Evolutionary conservation across 2,113 vertebrate genomes (phyloP).

Genomic region (Alouatta palliata): DNA sequence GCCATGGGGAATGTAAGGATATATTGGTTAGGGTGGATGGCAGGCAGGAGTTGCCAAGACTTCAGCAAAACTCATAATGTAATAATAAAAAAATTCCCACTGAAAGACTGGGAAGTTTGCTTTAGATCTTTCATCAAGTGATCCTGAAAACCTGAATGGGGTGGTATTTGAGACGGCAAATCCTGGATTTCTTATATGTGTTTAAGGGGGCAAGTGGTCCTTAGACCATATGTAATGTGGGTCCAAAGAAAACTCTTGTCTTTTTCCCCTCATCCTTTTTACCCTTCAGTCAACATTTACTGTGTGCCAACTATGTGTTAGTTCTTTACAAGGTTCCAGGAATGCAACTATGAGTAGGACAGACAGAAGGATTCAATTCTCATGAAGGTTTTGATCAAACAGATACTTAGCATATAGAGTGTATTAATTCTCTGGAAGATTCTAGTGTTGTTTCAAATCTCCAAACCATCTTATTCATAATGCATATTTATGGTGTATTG

Average conservation of each 20-base stretch:
- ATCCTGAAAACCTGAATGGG: background rate
- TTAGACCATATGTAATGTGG: background rate
- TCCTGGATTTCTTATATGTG: background rate
- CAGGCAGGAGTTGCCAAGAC: background rate
- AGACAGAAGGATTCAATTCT: background rate
- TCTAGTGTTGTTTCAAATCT: conserved; percentile 11
- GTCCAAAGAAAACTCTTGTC: background rate
- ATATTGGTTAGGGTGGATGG: background rate
- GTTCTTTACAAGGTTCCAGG: background rate
- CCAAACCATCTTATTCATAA: background rate
- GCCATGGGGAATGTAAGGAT: background rate
- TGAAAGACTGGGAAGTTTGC: background rate
- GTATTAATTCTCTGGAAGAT: background rate
- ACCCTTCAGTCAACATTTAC: background rate
- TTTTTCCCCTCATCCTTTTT: background rate
- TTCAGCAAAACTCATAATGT: background rate
- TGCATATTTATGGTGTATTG: background rate
- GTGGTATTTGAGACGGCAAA: background rate
- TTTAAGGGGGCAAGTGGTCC: background rate
- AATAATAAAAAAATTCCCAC: background rate
- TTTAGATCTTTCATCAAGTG: background rate
- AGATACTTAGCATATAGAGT: background rate
- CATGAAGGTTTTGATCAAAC: background rate
- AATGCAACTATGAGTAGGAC: background rate
- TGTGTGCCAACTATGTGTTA: background rate